Evolutionary conservation across 2,888 invertebrate species (phyloP), one percentile per base, ranked within the genome.

Genomic region (Drosophila sordidula): DNA sequence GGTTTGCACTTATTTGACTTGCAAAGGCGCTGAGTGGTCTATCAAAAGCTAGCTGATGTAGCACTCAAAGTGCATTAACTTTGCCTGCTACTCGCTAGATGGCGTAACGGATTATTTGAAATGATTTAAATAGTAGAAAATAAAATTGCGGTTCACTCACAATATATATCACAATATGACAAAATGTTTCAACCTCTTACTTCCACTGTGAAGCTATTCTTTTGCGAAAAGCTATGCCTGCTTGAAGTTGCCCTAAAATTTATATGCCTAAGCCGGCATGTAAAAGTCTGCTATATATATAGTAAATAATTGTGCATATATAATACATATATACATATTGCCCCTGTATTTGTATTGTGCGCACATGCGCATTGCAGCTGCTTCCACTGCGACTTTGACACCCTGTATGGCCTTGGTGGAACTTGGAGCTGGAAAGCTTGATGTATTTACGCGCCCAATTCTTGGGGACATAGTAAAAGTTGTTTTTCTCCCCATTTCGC

Each of bases 371-470:
- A 16, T 0, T 41, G 2, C 4, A 0, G 14, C 4, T 14, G 14
- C 44, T 66, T 52, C 70, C 70, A 72, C 36, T 51, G 46, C n/a
- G 11, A 36, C 6, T n/a, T 34, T 6, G 34, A 45, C 69, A 75
- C 75, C 73, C 75, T 77, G 78, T 77, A 58, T 56, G 46, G 46
- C 18, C 55, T 55, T 64, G 45, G 45, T 29, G 50, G 45, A 59
- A 45, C 68, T 57, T 45, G 38, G 46, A 6, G 22, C 67, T 70
- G 75, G 57, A 52, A 65, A 5, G 44, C 46, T 38, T 56, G 42
- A 54, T 61, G 50, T 59, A 52, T 74, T 85, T 85, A 84, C 84
- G 80, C 70, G 82, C 82, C 68, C 59, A 71, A 63, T 70, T 67
- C 58, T 58, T 39, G 67, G 57, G 52, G 72, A 69, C 58, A 68